phyloP scores from a whole-genome alignment of 2,797 vertebrate genomes.

The Hafferia zeledoni region DNA sequence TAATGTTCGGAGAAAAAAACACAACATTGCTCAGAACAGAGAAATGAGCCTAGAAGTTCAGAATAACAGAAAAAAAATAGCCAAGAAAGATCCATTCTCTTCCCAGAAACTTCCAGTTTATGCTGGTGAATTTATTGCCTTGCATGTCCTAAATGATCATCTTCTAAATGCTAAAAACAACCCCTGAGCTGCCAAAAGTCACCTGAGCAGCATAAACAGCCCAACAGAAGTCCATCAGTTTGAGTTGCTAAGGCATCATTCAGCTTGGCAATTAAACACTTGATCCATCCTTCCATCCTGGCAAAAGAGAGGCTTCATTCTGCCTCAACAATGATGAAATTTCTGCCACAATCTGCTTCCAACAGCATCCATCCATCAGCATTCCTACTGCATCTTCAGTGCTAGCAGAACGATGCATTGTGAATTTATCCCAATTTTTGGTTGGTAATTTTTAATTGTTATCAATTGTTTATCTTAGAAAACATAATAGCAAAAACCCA shows the following conservation, averaged over 20 bases:
- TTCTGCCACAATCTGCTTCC: background rate
- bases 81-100: background rate
- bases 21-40: background rate
- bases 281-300: background rate
- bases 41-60: background rate
- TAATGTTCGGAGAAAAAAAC: background rate
- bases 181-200: background rate
- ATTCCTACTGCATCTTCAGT: background rate
- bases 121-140: background rate
- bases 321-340: background rate
- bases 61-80: background rate
- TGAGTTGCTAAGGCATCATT: background rate
- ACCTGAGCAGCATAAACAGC: background rate
- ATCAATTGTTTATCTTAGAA: constrained; percentile 25
- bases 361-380: background rate
- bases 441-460: constrained; percentile 20
- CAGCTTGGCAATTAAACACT: background rate
- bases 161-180: background rate
- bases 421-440: constrained; percentile 22
- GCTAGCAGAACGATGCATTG: background rate
- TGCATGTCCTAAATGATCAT: background rate
- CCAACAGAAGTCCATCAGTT: background rate
- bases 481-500: background rate
- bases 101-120: background rate
- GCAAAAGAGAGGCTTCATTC: background rate